Evolutionary conservation across 2,888 invertebrate genomes (phyloP).

Genomic region (Dromius quadrimaculatus): DNA sequence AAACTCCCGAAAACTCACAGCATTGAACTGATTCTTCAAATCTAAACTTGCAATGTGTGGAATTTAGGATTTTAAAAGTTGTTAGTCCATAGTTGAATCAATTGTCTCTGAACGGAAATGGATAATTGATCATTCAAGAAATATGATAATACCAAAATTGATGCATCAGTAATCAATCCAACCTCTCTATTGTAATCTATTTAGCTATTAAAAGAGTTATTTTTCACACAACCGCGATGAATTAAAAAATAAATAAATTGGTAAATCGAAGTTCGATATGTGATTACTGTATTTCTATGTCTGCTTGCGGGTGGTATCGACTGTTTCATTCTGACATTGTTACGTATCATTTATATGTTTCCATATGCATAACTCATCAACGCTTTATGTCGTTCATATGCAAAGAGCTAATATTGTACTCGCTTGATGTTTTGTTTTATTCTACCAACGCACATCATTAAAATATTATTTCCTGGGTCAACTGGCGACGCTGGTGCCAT

Average conservation of each 20-base stretch:
- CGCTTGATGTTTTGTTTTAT: conserved; percentile 7
- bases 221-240: background rate
- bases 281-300: background rate
- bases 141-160: no score
- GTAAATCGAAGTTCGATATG: conserved; percentile 24
- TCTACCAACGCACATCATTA: conserved; percentile 16
- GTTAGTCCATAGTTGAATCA: no score
- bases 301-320: conserved; percentile 7
- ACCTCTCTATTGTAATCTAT: no score
- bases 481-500: no score
- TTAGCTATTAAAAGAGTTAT: background rate
- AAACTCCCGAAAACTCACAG: no score
- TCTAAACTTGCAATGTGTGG: no score
- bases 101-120: no score
- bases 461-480: conserved; percentile 17
- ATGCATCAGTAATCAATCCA: no score
- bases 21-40: no score
- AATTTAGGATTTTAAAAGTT: no score
- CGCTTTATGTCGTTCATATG: conserved; percentile 8
- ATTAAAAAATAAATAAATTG: background rate
- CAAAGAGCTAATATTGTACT: conserved; percentile 1
- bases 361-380: conserved; percentile 31
- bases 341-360: conserved; percentile 28
- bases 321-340: conserved; percentile 2
- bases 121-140: no score